phyloP scores from a whole-genome alignment of 1,140 invertebrate genomes.

The Drosophila micromelanica region DNA sequence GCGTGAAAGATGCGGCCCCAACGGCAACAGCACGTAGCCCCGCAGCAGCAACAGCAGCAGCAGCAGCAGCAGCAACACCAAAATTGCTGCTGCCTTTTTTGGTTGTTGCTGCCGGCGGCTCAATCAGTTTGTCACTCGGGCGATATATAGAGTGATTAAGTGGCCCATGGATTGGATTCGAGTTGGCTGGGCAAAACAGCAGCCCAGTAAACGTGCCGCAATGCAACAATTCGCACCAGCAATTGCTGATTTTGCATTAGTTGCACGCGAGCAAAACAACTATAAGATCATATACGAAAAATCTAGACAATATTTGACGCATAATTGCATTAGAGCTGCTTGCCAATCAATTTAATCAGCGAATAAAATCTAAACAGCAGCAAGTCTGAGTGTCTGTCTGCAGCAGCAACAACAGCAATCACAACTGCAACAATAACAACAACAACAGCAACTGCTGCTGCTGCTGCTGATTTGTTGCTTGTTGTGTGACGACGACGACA shows the following conservation, averaged over 20 bases:
- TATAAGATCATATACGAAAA: constrained; percentile 48
- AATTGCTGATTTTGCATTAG: constrained; percentile 44
- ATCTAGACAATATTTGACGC: constrained; percentile 74
- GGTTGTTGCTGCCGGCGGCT: constrained; percentile 76
- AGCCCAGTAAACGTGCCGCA: constrained; percentile 55
- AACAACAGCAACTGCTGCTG: too few relatives aligned
- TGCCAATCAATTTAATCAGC: constrained; percentile 77
- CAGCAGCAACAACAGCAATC: constrained; percentile 4
- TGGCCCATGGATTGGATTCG: constrained; percentile 64
- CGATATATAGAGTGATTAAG: constrained; percentile 82
- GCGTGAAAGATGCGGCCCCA: constrained; percentile 48
- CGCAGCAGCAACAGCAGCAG: constrained; percentile 29
- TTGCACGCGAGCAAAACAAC: constrained; percentile 40
- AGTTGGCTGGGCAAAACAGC: constrained; percentile 11
- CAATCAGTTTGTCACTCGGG: constrained; percentile 78
- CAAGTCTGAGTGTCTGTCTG: neutral
- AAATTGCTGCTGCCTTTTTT: constrained; percentile 81
- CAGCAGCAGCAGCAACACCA: constrained; percentile 41
- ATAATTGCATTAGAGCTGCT: constrained; percentile 69
- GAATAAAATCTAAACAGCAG: constrained; percentile 54
- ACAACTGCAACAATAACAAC: constrained; percentile 4
- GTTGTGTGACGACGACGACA: constrained; percentile 61
- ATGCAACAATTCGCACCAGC: constrained; percentile 28
- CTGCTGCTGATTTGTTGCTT: constrained; percentile 55
- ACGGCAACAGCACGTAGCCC: constrained; percentile 50